phyloP scores from a whole-genome alignment of 2,797 vertebrate genomes.

The Remorina albescens region DNA sequence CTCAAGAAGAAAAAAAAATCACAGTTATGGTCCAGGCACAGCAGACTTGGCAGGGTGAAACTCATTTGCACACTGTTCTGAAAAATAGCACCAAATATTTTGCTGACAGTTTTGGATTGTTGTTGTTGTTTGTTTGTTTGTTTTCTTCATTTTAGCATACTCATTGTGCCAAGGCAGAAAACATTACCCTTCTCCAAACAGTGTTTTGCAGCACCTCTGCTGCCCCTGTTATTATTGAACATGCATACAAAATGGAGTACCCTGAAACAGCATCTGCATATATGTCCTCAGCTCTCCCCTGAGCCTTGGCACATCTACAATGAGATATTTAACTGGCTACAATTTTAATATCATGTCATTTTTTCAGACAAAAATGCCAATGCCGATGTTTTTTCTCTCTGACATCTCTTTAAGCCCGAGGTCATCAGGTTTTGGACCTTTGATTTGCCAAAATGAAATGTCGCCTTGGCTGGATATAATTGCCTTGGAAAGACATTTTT shows the following conservation, averaged over 20 bases:
- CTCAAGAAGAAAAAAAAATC: conserved; percentile 39
- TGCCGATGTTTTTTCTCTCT: neutral
- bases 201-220: neutral
- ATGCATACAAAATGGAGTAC: neutral
- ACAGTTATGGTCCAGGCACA: conserved; percentile 48
- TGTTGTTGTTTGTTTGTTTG: no score
- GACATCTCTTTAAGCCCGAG: no score
- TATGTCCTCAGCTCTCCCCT: neutral
- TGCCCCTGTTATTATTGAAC: neutral
- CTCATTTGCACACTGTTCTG: conserved; percentile 44
- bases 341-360: neutral
- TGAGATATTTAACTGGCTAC: neutral
- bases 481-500: no score
- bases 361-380: neutral
- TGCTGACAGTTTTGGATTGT: conserved; percentile 24
- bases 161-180: conserved; percentile 12
- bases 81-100: conserved; percentile 46
- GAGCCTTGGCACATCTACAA: neutral
- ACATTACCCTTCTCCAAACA: neutral
- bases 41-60: conserved; percentile 39
- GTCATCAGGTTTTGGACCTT: neutral
- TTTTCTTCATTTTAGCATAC: neutral
- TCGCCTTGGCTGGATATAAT: no score
- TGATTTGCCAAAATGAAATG: neutral
- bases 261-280: neutral